Base-by-base conservation (phyloP, 2,888 invertebrate genomes). In the Sturmia bella region DNA sequence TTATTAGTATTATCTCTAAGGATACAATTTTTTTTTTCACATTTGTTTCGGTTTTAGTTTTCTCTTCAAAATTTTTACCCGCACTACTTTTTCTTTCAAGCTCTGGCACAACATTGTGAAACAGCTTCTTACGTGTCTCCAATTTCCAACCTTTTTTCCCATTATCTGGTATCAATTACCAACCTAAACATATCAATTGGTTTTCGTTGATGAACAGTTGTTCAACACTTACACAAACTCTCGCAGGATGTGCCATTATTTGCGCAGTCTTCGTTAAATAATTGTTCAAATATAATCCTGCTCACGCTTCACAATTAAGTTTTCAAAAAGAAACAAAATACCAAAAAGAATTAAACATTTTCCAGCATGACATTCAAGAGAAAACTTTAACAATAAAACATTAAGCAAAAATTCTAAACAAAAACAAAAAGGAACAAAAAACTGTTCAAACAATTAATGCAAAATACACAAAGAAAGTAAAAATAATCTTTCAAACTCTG, bases 301-400 rank as follows among this genome's bases (percentile, higher is more conserved):
- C 80, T 83, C 80, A 83, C 83, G 80, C 83, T 77, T 70, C 50
- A 77, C 83, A 77, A 77, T 80, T 80, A 69, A 63, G 45, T 45
- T 75, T 64, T n/a, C 52, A n/a, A 57, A 27, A 50, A 52, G 27
- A 39, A 32, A 17, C 1, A 27, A 61, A 52, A 68, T 75, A 39
- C 17, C n/a, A 0, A 17, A 32, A 2, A 43, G 41, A 32, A 43
- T 43, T 43, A 43, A 43, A 48, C 0, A 0, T 48, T 72, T 66
- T 45, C 37, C 37, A 41, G 43, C 50, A 43, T 37, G 19, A 48
- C 15, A 56, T 27, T 12, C 12, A 59, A 61, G 59, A 21, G 13
- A 24, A 37, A 61, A 32, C 21, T 61, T 27, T 52, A 45, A 69
- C 61, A 69, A 76, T 45, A 54, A 69, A 70, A 57, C 37, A 48